These are phyloP conservation scores for Clepsis dumicolana DNA, from an alignment of 2,888 invertebrate species.

Conservation along the genomic window DNA sequence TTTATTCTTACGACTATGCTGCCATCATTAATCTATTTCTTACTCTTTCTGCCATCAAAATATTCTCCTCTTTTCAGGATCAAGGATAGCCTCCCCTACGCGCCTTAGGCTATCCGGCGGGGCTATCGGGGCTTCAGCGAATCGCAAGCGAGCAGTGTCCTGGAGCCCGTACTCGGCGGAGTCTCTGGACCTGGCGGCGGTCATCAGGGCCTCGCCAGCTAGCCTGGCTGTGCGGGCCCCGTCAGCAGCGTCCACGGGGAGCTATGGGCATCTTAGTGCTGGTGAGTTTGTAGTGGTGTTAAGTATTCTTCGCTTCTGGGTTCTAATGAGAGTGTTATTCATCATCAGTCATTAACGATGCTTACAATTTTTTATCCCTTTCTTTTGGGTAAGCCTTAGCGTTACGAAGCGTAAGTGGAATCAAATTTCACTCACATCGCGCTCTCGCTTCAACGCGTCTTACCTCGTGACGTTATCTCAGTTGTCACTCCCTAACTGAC, in stretches of 20 bases:
- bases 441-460: too few relatives aligned
- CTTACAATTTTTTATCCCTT: too few relatives aligned
- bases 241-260: constrained; percentile 93
- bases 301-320: too few relatives aligned
- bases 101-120: constrained; percentile 79
- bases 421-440: too few relatives aligned
- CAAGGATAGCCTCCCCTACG: constrained; percentile 81
- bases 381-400: too few relatives aligned
- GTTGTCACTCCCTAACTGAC: too few relatives aligned
- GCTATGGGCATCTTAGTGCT: constrained; percentile 98
- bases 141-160: constrained; percentile 96
- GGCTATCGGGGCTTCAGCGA: constrained; percentile 84
- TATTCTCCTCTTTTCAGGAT: constrained; percentile 68
- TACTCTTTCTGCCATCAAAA: not conserved
- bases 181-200: constrained; percentile 95
- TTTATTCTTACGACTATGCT: too few relatives aligned
- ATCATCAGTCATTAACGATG: too few relatives aligned
- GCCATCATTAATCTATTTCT: too few relatives aligned
- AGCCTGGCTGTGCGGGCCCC: constrained; percentile 95
- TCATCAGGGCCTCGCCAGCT: constrained; percentile 98
- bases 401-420: too few relatives aligned
- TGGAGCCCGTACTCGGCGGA: constrained; percentile 98
- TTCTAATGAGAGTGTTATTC: too few relatives aligned
- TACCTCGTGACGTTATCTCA: too few relatives aligned
- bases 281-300: constrained; percentile 80